Evolutionary conservation across 1,140 invertebrate species (phyloP).

Genomic region (Atta texana): DNA sequence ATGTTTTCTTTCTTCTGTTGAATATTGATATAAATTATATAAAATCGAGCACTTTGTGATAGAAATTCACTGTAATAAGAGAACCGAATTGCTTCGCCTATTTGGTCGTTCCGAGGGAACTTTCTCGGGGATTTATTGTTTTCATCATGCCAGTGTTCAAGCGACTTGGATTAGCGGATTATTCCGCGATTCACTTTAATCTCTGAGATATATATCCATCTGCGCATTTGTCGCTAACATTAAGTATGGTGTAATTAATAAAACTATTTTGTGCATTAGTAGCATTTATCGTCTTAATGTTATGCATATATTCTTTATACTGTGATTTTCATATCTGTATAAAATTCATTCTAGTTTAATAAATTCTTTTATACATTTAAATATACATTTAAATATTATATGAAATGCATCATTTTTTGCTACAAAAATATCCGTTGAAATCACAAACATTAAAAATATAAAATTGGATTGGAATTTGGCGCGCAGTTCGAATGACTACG

Average conservation of each 20-base stretch:
- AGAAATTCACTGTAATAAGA: conserved; percentile 51
- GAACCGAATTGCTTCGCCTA: conserved; percentile 14
- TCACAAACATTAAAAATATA: conserved; percentile 12
- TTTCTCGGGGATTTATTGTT: conserved; percentile 52
- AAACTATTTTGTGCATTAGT: conserved; percentile 7
- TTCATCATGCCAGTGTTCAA: conserved; percentile 52
- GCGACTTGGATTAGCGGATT: conserved; percentile 44
- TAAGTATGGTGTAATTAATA: conserved; percentile 6
- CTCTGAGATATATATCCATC: background rate
- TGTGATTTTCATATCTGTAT: background rate
- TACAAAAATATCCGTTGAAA: background rate
- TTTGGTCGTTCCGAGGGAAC: conserved; percentile 41
- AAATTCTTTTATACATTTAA: background rate
- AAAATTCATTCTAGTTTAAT: background rate
- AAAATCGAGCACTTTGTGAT: conserved; percentile 1
- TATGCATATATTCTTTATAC: background rate
- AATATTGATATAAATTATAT: background rate
- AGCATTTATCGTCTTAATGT: conserved; percentile 1
- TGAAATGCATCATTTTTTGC: background rate
- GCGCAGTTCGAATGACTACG: too few relatives aligned
- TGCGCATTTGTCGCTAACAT: background rate
- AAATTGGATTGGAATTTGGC: too few relatives aligned
- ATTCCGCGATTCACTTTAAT: conserved; percentile 21
- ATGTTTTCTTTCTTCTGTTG: background rate
- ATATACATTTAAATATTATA: background rate